Evolutionary conservation across 1,140 invertebrate genomes (phyloP), one percentile per base, ranked within the genome.

Genomic region (Zaprionus lachaisei): DNA sequence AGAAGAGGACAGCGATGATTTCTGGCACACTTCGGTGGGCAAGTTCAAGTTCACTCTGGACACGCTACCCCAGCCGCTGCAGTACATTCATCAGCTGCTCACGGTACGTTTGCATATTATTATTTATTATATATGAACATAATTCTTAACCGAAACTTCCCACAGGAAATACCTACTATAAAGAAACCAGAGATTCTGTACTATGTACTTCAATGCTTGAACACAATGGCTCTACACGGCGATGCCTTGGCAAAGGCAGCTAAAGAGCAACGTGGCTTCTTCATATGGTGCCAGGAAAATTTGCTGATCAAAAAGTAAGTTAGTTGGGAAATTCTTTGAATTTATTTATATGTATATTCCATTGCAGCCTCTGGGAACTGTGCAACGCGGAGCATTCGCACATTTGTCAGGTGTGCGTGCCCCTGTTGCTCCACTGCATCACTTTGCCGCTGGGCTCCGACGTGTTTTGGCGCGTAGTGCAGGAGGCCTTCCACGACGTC

Each of bases 231-330:
- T 65, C 94, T 99, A 2, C 97, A 99, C 92, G 98, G 97, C 4
- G 98, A 99, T 93, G 97, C 98, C 7, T 94, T 99, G 54, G 96
- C 95, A 28, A 97, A 96, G 81, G 97, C 98, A 1, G 95, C 97
- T 0, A 96, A 96, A 82, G 98, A 99, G 90, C 96, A 99, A 91
- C 95, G 97, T 80, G 98, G 98, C 55, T 99, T 99, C 94, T 96
- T 99, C 64, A 98, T 99, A 69, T 99, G 98, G 97, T 98, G 97
- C 78, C 98, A 99, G 93, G 98, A 99, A 93, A 99, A 99, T 94
- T 93, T 99, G 20, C 93, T 99, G 0, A 98, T 99, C 74, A 97
- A 97, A 91, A 98, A 98, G 97, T 99, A 94, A 94, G 95, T 93
- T 0, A 4, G 17, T 0, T 0, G 4, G 4, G 0, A 2, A 0